Base-by-base conservation (phyloP, 2,113 vertebrate genomes). In the Colinus virginianus region DNA sequence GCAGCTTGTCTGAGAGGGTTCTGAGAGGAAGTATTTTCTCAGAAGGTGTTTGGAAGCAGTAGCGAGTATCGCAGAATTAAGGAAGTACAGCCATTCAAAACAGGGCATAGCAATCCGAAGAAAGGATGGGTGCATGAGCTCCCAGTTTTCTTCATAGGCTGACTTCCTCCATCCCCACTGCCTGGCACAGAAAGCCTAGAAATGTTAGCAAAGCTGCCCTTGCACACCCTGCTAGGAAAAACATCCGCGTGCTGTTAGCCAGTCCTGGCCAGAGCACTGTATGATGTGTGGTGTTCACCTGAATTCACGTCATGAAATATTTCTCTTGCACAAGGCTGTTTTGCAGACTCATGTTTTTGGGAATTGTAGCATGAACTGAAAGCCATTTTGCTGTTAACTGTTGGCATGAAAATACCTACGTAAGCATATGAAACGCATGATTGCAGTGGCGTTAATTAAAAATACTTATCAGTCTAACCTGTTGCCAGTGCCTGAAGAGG, bases 401-500 rank as follows among this genome's bases (percentile, higher is more conserved):
- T 40, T 43, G 21, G 11, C 43, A 30, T 70, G 51, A 67, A 87
- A 91, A 85, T 48, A 66, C 25, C 23, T 36, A 46, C 4, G 1
- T 78, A 42, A 75, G 22, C 85, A 51, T 23, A 70, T 46, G 49
- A 64, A 79, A 68, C 6, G 14, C 34, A 25, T 48, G 13, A 86
- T 69, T 78, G 25, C 26, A 21, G 70, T 94, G 70, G 48, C 36
- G 78, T 94, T 95, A 91, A 94, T 94, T 97, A 79, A 95, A 95
- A 93, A 92, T 90, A 70, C 48, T 89, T 93, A 90, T 84, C 89
- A 63, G 25, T 88, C 75, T 87, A 72, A 48, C 38, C 53, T 83
- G 64, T 87, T 96, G 87, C 61, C 26, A 30, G n/a, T 86, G 38
- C 78, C 88, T 94, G 82, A 94, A 95, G 91, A 93, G 59, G 26